Evolutionary conservation across 30 jellyfish, hydroid and myxozoan species (phyloP).

Genomic region (Catostylus mosaicus): DNA sequence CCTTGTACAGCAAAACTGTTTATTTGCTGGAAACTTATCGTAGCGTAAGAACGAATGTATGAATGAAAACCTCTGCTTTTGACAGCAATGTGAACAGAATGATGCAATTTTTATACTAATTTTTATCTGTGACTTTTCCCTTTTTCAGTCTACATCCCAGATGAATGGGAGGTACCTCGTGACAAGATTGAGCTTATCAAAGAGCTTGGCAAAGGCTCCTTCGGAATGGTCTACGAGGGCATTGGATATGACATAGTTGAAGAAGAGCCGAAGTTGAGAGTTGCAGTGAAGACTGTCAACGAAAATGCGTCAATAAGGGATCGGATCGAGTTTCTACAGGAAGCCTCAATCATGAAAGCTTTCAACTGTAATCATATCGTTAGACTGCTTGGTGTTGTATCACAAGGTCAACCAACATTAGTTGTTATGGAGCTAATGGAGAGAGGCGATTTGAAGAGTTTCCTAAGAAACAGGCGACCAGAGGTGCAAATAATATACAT

Average conservation of each 20-base stretch:
- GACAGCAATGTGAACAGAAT: neutral
- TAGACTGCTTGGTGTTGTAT: constrained; percentile 89
- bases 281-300: constrained; percentile 95
- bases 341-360: constrained; percentile 97
- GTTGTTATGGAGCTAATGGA: constrained; percentile 99
- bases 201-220: constrained; percentile 97
- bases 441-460: constrained; percentile 91
- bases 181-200: constrained; percentile 88
- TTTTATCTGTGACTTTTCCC: neutral
- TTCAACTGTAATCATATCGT: constrained; percentile 94
- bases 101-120: neutral
- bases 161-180: constrained; percentile 98
- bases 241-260: constrained; percentile 84
- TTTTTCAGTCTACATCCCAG: constrained; percentile 81
- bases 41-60: too few species aligned
- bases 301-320: constrained; percentile 95
- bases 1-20: too few species aligned
- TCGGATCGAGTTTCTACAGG: constrained; percentile 91
- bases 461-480: constrained; percentile 84
- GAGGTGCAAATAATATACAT: constrained; percentile 50
- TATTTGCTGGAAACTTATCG: too few species aligned
- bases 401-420: constrained; percentile 97
- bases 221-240: constrained; percentile 98
- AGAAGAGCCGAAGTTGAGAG: constrained; percentile 82
- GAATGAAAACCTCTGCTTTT: too few species aligned